Evolutionary conservation across 2,797 vertebrate genomes (phyloP), one percentile per base, ranked within the genome.

Genomic region (Notamacropus eugenii): DNA sequence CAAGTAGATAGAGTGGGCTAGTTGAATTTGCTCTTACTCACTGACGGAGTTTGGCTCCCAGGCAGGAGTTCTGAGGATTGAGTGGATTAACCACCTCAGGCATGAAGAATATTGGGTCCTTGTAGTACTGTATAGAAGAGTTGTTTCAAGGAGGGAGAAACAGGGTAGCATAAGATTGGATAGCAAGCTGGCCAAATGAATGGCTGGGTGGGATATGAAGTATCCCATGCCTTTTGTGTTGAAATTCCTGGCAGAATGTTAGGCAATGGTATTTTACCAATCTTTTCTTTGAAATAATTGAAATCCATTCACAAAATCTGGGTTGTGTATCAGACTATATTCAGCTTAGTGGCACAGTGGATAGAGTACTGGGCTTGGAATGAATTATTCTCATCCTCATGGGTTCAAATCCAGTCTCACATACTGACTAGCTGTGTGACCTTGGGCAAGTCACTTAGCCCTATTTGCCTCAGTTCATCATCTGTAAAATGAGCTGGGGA

Each of bases 141-240:
- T 87, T 93, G 92, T 87, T 93, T 52, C 74, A 82, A 59, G 67
- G 96, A 90, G 54, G 50, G 29, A 93, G 55, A 94, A 54, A 5
- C 2, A 92, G 92, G 67, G 8, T 22, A 24, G 19, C 2, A 2
- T 46, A 82, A 40, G 67, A 24, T 19, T 0, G 9, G 16, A 82
- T 46, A 46, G 67, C 6, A 40, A 46, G 67, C 1, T 82, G 9
- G n/a, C n/a, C 6, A 82, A 8, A 8, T 82, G 19, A 82, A 82
- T 82, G n/a, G 19, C 2, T 82, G 19, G 16, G 22, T 82, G n/a
- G n/a, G 67, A 9, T 62, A 31, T 62, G 59, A 62, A 14, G 31
- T 16, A 62, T 62, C 13, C 11, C 58, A 46, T 74, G 16, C 67
- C 16, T 82, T 82, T 82, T 22, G 67, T 8, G n/a, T 22, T 82